Base-by-base conservation (phyloP, 2,888 invertebrate species). In the Mimumesa dahlbomi region DNA sequence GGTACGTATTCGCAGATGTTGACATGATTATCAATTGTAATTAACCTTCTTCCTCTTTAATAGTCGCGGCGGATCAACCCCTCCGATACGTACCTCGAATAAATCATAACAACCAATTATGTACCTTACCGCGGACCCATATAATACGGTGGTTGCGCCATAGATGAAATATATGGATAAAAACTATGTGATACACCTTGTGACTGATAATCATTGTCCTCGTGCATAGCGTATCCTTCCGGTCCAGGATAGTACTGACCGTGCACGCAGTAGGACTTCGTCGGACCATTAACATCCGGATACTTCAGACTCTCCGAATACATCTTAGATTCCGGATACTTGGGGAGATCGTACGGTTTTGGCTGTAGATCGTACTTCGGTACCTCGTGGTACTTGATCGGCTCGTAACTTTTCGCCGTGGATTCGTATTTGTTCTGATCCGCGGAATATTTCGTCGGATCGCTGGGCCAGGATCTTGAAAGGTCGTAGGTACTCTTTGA, bases 151-250 rank as follows among this genome's bases (percentile, higher is more conserved):
- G 88, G 77, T 70, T 88, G 88, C 1, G 85, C 74, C 83, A 89
- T 83, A n/a, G 88, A 80, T 1, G 86, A 83, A 62, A 89, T 86
- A 56, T 88, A 89, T 0, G 89, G 88, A 65, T 88, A 89, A 64
- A 89, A 89, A 4, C 88, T 82, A 58, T 88, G 89, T 0, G 87
- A 70, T 25, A 87, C 81, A 4, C 69, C 69, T 46, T 86, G 88
- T 2, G 83, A 50, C 63, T 86, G 87, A 62, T 80, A 81, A 22
- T 89, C 87, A 56, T 75, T 81, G 9, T 88, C 88, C 42, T 88
- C 88, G 77, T 88, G 87, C 13, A 79, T 50, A 13, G 77, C 48
- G 66, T 88, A 88, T 18, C 81, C 79, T 29, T 88, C 88, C 13
- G 86, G 77, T 2, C 84, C 68, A 0, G 85, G 77, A 58, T 87